Conservation (phyloP, 2,888 invertebrate genomes). For the Agrotis exclamationis region DNA sequence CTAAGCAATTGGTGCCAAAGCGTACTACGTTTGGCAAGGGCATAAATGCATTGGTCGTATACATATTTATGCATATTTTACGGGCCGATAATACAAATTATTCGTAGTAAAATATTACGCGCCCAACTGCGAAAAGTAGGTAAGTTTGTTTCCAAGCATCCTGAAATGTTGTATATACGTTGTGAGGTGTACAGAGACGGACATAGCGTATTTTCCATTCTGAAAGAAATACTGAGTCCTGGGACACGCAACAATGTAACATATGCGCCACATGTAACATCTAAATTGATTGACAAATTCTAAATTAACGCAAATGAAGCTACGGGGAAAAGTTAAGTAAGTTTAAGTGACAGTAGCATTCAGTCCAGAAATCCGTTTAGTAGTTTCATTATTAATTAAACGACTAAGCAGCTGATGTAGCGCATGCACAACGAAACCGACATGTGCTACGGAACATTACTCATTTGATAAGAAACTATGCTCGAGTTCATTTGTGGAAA, state of each 20-base stretch:
- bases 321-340: too few species aligned
- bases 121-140: too few species aligned
- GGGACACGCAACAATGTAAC: too few species aligned
- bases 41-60: background rate
- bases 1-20: constrained; percentile 40
- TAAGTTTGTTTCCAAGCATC: too few species aligned
- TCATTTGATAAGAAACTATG: constrained; percentile 45
- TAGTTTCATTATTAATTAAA: constrained; percentile 31
- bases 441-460: constrained; percentile 39
- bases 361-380: background rate
- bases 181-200: too few species aligned
- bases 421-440: constrained; percentile 37
- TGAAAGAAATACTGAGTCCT: too few species aligned
- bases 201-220: too few species aligned
- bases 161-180: too few species aligned
- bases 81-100: constrained; percentile 7
- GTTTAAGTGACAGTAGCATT: background rate
- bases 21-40: constrained; percentile 37
- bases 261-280: too few species aligned
- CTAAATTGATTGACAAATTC: too few species aligned
- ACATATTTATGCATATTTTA: constrained; percentile 16
- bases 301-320: too few species aligned
- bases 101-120: background rate
- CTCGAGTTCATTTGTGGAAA: constrained; percentile 25
- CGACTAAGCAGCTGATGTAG: constrained; percentile 42